phyloP scores from a whole-genome alignment of 2,797 vertebrate genomes.

The Alfaro cultratus region DNA sequence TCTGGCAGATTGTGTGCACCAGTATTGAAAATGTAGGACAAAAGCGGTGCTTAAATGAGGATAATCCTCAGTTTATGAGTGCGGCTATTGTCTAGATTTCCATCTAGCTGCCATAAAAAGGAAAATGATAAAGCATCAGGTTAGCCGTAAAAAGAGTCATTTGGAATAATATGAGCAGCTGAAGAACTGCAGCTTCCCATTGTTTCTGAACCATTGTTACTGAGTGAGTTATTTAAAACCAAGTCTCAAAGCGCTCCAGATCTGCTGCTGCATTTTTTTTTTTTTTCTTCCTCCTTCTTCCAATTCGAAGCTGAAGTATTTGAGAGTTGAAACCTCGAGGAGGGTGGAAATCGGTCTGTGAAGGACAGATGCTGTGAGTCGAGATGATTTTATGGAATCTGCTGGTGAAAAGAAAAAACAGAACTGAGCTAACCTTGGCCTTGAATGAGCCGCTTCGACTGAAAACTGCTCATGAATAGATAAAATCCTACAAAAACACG shows the following conservation, averaged over 20 bases:
- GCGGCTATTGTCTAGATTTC: constrained; percentile 32
- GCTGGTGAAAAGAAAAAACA: neutral
- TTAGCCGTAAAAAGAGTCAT: constrained; percentile 35
- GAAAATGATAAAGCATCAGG: constrained; percentile 24
- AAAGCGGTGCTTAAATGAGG: constrained; percentile 39
- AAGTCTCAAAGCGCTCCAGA: constrained; percentile 5
- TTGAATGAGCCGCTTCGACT: neutral
- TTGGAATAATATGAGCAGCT: constrained; percentile 19
- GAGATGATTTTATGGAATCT: neutral
- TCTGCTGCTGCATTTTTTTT: neutral
- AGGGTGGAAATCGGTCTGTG: neutral
- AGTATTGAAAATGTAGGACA: constrained; percentile 42
- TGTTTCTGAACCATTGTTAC: constrained; percentile 5
- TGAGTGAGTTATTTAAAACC: neutral
- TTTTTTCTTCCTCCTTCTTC: neutral
- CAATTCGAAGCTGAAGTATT: neutral
- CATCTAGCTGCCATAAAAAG: constrained; percentile 36
- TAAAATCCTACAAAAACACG: neutral
- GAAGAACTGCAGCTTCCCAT: constrained; percentile 16
- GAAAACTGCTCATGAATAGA: neutral
- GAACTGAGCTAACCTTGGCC: constrained; percentile 1
- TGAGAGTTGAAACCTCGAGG: neutral
- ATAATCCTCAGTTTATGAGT: constrained; percentile 42
- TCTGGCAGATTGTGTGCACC: constrained; percentile 52
- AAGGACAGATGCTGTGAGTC: neutral